Evolutionary conservation across 2,797 vertebrate genomes (phyloP).

Genomic region (Enteromius afrohamiltoni): DNA sequence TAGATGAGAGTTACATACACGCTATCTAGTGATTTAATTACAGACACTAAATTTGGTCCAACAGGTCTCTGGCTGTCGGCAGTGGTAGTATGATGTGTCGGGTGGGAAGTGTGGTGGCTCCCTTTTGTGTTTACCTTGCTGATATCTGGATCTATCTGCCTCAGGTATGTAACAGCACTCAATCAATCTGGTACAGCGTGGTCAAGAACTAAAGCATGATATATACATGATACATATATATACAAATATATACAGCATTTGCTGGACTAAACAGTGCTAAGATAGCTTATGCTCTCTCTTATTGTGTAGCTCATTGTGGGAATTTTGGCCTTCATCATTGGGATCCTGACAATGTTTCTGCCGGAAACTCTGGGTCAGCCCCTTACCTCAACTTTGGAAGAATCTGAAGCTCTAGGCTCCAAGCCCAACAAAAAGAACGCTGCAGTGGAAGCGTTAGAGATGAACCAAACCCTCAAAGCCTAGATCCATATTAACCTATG

Average conservation of each 20-base stretch:
- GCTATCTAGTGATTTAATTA: not conserved
- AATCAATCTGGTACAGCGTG: not conserved
- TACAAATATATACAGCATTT: not conserved
- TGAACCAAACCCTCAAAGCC: constrained; percentile 61
- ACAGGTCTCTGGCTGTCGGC: constrained; percentile 88
- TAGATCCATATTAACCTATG: constrained; percentile 49
- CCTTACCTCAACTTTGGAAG: constrained; percentile 84
- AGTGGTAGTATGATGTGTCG: constrained; percentile 93
- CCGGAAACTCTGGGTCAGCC: constrained; percentile 90
- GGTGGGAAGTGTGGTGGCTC: constrained; percentile 87
- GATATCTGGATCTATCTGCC: constrained; percentile 88
- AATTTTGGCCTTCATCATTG: constrained; percentile 85
- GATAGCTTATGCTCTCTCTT: not conserved
- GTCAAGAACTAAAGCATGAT: not conserved
- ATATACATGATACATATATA: too few species aligned
- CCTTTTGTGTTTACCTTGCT: constrained; percentile 85
- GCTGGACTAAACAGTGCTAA: not conserved
- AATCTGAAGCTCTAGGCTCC: constrained; percentile 79
- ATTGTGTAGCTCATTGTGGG: constrained; percentile 81
- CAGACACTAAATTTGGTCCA: not conserved
- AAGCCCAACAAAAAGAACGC: constrained; percentile 63
- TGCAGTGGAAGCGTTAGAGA: constrained; percentile 64
- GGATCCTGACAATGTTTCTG: constrained; percentile 83
- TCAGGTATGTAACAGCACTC: constrained; percentile 74
- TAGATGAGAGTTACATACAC: not conserved